Evolutionary conservation across 1,140 invertebrate species (phyloP).

Genomic region (Argopecten irradians): DNA sequence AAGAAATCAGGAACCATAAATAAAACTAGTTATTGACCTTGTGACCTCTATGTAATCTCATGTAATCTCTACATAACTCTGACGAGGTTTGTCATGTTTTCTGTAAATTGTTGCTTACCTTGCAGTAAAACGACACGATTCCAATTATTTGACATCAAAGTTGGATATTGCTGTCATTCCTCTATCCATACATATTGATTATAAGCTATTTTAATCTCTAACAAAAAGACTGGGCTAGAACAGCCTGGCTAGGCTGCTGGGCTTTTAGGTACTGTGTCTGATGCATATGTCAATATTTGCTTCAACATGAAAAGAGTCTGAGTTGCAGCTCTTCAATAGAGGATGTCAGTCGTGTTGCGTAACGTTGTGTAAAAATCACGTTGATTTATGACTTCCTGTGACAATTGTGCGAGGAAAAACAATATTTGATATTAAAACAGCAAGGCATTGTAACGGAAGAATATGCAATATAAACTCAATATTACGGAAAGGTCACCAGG

Average conservation of each 20-base stretch:
- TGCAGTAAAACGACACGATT: neutral
- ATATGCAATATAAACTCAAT: neutral
- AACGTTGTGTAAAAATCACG: neutral
- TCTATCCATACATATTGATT: conserved; percentile 9
- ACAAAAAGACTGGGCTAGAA: neutral
- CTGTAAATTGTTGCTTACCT: neutral
- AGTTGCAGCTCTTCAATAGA: neutral
- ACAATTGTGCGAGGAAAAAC: conserved; percentile 16
- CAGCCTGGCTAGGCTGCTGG: neutral
- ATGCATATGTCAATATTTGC: conserved; percentile 22
- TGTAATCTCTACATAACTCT: too few species aligned
- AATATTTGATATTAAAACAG: conserved; percentile 13
- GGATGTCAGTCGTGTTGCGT: neutral
- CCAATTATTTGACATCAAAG: neutral
- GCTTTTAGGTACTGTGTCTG: neutral
- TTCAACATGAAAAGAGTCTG: neutral
- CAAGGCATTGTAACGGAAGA: neutral
- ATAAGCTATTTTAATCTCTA: neutral
- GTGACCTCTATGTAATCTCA: too few species aligned
- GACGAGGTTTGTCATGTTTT: neutral
- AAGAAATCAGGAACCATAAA: too few species aligned
- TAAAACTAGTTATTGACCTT: too few species aligned
- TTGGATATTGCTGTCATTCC: neutral
- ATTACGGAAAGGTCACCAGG: neutral
- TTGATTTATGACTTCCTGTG: conserved; percentile 14